Percentiles rank a stretch among this genome's conserved stretches.
Evolutionary conservation across 2,888 invertebrate genomes (phyloP).

Genomic region (Drosophila fungiperda): DNA sequence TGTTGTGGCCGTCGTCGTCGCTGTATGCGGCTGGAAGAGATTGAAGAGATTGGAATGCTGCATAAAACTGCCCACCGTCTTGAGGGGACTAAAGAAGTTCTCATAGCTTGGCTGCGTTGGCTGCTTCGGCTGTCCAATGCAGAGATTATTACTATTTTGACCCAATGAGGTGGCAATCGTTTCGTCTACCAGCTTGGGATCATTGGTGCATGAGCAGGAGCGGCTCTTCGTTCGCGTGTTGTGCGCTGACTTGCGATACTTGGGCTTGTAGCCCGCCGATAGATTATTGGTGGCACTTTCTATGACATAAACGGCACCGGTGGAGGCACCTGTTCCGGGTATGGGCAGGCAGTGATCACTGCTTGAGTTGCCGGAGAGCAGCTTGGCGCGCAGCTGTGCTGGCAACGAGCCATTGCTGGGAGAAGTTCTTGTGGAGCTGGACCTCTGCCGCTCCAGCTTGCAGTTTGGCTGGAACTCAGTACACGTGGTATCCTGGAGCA

Average conservation of each 20-base stretch:
- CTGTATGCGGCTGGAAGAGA: constrained; percentile 74
- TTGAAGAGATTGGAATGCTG: constrained; percentile 85
- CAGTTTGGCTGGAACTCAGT: constrained; percentile 54
- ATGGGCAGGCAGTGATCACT: constrained; percentile 62
- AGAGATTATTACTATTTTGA: constrained; percentile 46
- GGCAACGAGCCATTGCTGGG: constrained; percentile 62
- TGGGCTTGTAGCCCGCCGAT: constrained; percentile 77
- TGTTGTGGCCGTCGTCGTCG: constrained; percentile 26
- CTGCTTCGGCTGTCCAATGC: constrained; percentile 34
- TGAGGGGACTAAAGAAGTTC: constrained; percentile 85
- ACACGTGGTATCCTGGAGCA: constrained; percentile 35
- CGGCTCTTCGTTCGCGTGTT: constrained; percentile 65
- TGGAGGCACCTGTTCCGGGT: constrained; percentile 38
- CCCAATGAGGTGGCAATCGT: background rate
- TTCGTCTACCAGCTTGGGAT: constrained; percentile 37
- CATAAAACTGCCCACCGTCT: constrained; percentile 85
- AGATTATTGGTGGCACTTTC: constrained; percentile 74
- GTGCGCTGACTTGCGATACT: constrained; percentile 75
- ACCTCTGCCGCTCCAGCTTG: constrained; percentile 57
- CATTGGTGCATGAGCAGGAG: constrained; percentile 71
- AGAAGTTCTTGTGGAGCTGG: constrained; percentile 54
- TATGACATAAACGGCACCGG: constrained; percentile 72
- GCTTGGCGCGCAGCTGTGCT: constrained; percentile 54
- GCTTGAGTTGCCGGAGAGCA: constrained; percentile 61
- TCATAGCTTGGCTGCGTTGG: constrained; percentile 72